phyloP scores from a whole-genome alignment of 2,113 vertebrate species.

The Xenus cinereus region DNA sequence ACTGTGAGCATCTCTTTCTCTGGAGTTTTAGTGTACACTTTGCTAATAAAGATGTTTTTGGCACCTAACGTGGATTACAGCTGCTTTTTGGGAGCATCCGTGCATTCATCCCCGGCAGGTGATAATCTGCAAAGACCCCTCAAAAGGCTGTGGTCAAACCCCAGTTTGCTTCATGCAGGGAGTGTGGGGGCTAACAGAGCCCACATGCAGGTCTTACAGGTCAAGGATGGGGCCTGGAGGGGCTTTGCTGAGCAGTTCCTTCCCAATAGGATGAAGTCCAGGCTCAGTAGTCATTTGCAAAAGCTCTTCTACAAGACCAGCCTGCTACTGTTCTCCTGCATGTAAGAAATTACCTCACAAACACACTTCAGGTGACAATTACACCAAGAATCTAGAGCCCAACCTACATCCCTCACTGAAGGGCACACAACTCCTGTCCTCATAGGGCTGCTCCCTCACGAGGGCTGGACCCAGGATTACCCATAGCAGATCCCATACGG shows the following conservation, averaged over 20 bases:
- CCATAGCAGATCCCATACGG: fast-evolving
- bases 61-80: background rate
- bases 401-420: background rate
- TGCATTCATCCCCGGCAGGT: background rate
- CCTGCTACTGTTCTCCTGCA: background rate
- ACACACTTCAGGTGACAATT: no score
- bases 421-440: no score
- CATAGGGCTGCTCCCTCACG: fast-evolving
- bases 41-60: conserved; percentile 77
- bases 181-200: fast-evolving
- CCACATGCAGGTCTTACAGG: background rate
- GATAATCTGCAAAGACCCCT: background rate
- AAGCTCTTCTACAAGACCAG: background rate
- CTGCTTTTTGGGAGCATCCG: background rate
- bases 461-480: background rate
- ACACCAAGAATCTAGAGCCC: background rate
- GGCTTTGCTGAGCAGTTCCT: background rate
- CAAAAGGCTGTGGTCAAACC: background rate
- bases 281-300: background rate
- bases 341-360: fast-evolving
- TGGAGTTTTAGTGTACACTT: conserved; percentile 72
- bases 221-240: background rate
- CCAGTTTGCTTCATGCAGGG: fast-evolving
- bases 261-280: background rate
- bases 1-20: conserved; percentile 66